Base-by-base conservation (phyloP, 2,888 invertebrate species). In the Nomada ferruginata region DNA sequence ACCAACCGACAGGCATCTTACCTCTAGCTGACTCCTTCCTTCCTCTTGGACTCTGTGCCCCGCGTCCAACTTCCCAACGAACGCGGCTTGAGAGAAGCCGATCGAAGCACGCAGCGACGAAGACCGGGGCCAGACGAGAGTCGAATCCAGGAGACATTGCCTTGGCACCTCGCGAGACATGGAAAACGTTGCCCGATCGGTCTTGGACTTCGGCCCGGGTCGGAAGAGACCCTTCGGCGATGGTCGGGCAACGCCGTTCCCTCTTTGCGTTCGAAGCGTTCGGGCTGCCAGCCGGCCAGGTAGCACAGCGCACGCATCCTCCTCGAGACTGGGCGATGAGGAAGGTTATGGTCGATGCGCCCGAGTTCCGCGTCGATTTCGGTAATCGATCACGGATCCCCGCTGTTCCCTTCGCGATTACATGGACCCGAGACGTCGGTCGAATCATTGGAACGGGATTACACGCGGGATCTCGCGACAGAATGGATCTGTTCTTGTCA, bases 121-220 rank as follows among this genome's bases (percentile, higher is more conserved):
- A 74, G 65, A 26, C 77, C 13, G 5, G 23, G 42, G 23, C 18
- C 79, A 79, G 79, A 77, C 72, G 75, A 64, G 66, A 66, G 79
- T 63, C 68, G 72, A 79, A 68, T 78, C 84, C 76, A 50, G 79
- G 83, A 78, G 82, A 86, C 86, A 82, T 86, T 79, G 76, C 71
- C 76, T 36, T 36, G 75, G 82, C 84, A 87, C 84, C 83, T 85
- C 81, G 85, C 83, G 82, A 69, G 74, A 83, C 82, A 83, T 81
- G 87, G 87, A 82, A 87, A 85, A 88, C 87, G 87, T 88, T 86
- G 87, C 78, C 76, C 66, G 87, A 88, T 86, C 87, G 83, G 86
- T 86, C 84, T 77, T 65, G 20, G 23, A 18, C 50, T 13, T 23
- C 20, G 26, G 52, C 23, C 50, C 66, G 65, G 66, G 52, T 53